phyloP scores from a whole-genome alignment of 2,888 invertebrate species.

The Amphipoea oculea region DNA sequence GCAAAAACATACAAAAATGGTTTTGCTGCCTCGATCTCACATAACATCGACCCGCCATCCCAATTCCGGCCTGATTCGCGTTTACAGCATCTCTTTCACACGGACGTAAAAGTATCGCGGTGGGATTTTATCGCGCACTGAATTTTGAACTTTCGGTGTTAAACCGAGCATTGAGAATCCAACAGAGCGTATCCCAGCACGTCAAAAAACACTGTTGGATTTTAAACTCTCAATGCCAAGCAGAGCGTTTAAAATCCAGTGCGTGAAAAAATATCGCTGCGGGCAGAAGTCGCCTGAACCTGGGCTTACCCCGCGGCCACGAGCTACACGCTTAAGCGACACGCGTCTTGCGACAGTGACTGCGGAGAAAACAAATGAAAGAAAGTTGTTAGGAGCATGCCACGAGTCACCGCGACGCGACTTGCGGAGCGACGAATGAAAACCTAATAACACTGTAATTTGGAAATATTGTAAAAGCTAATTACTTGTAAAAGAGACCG shows the following conservation, averaged over 20 bases:
- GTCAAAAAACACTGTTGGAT: background rate
- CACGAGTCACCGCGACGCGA: too few species aligned
- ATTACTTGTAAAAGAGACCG: background rate
- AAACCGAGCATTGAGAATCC: background rate
- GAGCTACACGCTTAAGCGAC: background rate
- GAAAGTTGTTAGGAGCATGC: background rate
- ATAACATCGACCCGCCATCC: constrained; percentile 17
- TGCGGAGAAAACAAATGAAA: background rate
- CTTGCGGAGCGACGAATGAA: too few species aligned
- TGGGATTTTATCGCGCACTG: background rate
- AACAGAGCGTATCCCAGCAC: background rate
- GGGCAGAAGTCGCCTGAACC: too few species aligned
- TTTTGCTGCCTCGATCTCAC: background rate
- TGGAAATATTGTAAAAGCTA: background rate
- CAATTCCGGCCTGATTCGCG: constrained; percentile 59
- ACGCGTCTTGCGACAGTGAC: too few species aligned
- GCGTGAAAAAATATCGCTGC: too few species aligned
- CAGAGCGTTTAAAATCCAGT: too few species aligned
- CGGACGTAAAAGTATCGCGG: background rate
- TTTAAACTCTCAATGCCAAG: too few species aligned
- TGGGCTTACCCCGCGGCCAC: too few species aligned
- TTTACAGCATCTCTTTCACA: constrained; percentile 63
- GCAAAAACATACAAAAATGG: background rate
- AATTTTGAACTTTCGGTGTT: background rate
- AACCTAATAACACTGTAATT: background rate